A percentile compares a stretch with the other conserved stretches of the same genome.
These are phyloP conservation scores for Chironomus riparius DNA, from an alignment of 2,888 invertebrate species.

Conservation along the genomic window DNA sequence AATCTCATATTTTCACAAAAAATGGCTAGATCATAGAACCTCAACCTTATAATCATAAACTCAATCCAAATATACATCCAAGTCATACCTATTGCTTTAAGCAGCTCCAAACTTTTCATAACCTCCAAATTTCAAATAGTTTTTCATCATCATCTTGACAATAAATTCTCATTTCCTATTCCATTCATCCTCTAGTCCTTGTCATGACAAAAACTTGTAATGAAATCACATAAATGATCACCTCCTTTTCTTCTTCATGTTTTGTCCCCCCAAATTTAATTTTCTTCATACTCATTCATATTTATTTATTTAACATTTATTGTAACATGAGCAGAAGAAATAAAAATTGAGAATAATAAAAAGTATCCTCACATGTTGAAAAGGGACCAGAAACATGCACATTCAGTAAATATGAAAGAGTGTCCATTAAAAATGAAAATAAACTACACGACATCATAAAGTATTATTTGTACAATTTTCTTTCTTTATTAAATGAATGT, in stretches of 20 bases:
- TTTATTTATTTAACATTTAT: background rate
- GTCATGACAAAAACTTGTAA: background rate
- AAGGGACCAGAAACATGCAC: no score
- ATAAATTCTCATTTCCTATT: background rate
- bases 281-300: background rate
- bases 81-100: no score
- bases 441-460: slow-evolving; percentile 19
- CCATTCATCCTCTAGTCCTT: background rate
- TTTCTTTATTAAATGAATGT: background rate
- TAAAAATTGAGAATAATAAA: no score
- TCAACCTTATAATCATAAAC: no score
- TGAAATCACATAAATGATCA: slow-evolving; percentile 3
- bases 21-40: no score
- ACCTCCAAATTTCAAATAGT: no score
- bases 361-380: background rate
- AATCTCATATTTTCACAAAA: no score
- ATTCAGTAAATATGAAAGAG: background rate
- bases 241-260: background rate
- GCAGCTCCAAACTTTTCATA: no score
- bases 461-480: background rate
- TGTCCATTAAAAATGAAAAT: slow-evolving; percentile 18
- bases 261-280: background rate
- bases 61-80: no score
- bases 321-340: no score
- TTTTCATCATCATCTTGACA: no score